Evolutionary conservation across 2,113 vertebrate species (phyloP), one percentile per base, ranked within the genome.

Genomic region (Notarius lentiginosus): DNA sequence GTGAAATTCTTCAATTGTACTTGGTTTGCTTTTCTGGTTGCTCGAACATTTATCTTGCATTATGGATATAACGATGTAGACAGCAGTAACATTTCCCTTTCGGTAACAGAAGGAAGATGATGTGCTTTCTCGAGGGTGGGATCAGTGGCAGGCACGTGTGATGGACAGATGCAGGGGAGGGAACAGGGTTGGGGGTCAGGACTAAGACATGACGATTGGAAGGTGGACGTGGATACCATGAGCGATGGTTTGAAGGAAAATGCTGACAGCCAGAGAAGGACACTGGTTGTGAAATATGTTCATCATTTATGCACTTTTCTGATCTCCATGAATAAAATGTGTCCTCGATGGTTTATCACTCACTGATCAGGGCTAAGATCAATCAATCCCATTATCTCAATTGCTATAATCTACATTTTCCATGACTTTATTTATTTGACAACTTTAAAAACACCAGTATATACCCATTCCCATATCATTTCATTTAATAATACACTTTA

Each of bases 101-200:
- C 60, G 47, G 61, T 55, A 55, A 47, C 73, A 68, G 81, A 68
- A 34, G n/a, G 60, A 70, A 58, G 61, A 77, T 87, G 79, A 61
- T 72, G 41, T 56, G 72, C 51, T 83, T 66, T 68, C 75, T 49
- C 30, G 66, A 76, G 60, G 24, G 66, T 56, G 82, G 27, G 56
- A 84, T 10, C 61, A 87, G 66, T 55, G 68, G 41, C n/a, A 58
- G 73, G 63, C 30, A 22, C 14, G 24, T 80, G 51, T 84, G 76
- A 87, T 84, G 85, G 85, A 87, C 88, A 89, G 88, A 89, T 87
- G 76, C 60, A 24, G 56, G 68, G 77, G 51, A 79, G 41, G 75
- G 65, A 75, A 75, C 47, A 9, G 66, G 75, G 47, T 51, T 63
- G 41, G 2, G 61, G 72, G 61, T 66, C 81, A 83, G 27, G 41